Percentiles rank a stretch among this genome's conserved stretches.
phyloP scores from a whole-genome alignment of 2,113 vertebrate genomes.

The Sapayoa aenigma region DNA sequence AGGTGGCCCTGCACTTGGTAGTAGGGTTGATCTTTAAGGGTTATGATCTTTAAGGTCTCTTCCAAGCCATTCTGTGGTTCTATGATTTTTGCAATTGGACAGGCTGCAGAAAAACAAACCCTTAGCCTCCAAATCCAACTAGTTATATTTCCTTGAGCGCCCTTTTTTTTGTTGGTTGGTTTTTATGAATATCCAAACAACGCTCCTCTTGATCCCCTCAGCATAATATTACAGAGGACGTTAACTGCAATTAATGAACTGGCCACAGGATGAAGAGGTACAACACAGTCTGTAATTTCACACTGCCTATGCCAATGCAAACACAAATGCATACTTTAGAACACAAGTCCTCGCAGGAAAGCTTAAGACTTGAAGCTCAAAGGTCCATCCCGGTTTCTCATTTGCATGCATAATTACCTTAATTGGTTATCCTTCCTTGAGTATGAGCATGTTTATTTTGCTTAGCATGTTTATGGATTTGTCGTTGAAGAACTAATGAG shows the following conservation, averaged over 20 bases:
- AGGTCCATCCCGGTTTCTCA: not conserved
- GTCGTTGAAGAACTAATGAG: not conserved
- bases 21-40: not conserved
- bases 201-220: not conserved
- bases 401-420: not conserved
- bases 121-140: not conserved
- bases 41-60: not conserved
- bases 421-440: not conserved
- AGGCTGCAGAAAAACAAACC: not conserved
- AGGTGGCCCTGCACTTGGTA: too few relatives aligned
- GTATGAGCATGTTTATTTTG: not conserved
- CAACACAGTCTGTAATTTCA: not conserved
- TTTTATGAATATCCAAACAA: not conserved
- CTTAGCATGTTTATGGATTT: not conserved
- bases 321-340: not conserved
- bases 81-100: not conserved
- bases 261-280: not conserved
- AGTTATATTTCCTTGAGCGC: not conserved
- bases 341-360: not conserved
- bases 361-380: not conserved
- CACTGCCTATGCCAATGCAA: not conserved
- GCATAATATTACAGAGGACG: not conserved
- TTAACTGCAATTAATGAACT: not conserved
- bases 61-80: not conserved
- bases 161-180: not conserved